These are phyloP conservation scores for Camponotus pennsylvanicus DNA, from an alignment of 1,140 invertebrate genomes.

Conservation along the genomic window DNA sequence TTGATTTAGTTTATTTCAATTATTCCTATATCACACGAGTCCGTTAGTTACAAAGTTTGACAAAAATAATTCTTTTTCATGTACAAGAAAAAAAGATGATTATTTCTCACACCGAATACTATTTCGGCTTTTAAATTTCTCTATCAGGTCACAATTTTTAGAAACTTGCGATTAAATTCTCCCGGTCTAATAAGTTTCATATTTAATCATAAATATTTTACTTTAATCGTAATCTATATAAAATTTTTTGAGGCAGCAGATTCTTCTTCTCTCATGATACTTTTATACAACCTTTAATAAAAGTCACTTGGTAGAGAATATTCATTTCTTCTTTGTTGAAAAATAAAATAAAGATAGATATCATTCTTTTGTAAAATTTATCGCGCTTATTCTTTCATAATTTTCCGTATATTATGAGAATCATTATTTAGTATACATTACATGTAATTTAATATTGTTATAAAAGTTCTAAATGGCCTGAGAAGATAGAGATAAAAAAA, in stretches of 20 bases:
- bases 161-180: too few species aligned
- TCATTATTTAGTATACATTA: conserved; percentile 12
- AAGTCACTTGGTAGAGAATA: conserved; percentile 11
- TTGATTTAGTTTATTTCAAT: neutral
- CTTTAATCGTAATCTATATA: too few species aligned
- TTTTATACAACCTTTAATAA: conserved; percentile 7
- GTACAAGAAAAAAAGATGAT: too few species aligned
- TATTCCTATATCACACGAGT: neutral
- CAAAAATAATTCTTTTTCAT: too few species aligned
- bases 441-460: neutral
- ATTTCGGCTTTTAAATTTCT: too few species aligned
- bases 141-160: too few species aligned
- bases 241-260: conserved; percentile 6
- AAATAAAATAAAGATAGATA: conserved; percentile 35
- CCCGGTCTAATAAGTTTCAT: too few species aligned
- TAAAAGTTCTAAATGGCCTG: too few species aligned
- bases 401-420: neutral
- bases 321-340: neutral
- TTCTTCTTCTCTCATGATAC: neutral
- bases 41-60: neutral
- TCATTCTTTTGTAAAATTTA: conserved; percentile 33
- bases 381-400: conserved; percentile 39
- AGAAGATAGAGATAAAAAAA: neutral
- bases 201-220: too few species aligned
- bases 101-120: too few species aligned